Base-by-base conservation (phyloP, 2,888 invertebrate genomes). In the Ferrisia virgata region DNA sequence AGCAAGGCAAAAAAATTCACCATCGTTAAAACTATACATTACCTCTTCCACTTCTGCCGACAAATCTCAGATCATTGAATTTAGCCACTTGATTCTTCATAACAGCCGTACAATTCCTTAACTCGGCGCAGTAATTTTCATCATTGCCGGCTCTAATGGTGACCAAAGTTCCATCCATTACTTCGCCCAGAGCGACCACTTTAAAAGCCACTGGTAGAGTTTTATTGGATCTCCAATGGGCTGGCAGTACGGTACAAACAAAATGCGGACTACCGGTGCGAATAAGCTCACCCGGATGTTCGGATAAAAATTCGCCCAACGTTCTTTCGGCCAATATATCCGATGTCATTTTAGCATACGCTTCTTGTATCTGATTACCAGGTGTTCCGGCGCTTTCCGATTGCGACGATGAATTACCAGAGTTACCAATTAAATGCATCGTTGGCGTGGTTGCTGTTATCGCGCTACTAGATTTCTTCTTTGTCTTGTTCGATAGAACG, bases 41-140 rank as follows among this genome's bases (percentile, higher is more conserved):
- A 98, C 99, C 99, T 93, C 99, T 92, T 88, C 99, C 99, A 89
- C 98, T 98, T 89, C 98, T 92, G 87, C 99, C 99, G 87, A 99
- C 97, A 91, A 99, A 99, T 89, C 99, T 92, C 87, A 99, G 91
- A 91, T 99, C 99, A 89, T 98, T 98, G 90, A 99, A 99, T 90
- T 98, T 97, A 87, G 99, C 99, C 87, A 99, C 96, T 89, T 98
- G 97, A 89, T 98, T 97, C 91, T 98, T 98, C 95, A 99, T 97
- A 88, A 97, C 94, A 40, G 99, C 97, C 82, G 96, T 95, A 87
- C 94, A 95, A 90, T 99, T 99, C 88, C 97, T 90, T 87, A 98
- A 90, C 89, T 99, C 99, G 58, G 97, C 98, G 88, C 96, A 97
- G 89, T 94, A 97, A 90, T 98, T 99, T 90, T 99, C 99, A 88